These are phyloP conservation scores for Anniella stebbinsi DNA, from an alignment of 2,797 vertebrate species.

Conservation along the genomic window DNA sequence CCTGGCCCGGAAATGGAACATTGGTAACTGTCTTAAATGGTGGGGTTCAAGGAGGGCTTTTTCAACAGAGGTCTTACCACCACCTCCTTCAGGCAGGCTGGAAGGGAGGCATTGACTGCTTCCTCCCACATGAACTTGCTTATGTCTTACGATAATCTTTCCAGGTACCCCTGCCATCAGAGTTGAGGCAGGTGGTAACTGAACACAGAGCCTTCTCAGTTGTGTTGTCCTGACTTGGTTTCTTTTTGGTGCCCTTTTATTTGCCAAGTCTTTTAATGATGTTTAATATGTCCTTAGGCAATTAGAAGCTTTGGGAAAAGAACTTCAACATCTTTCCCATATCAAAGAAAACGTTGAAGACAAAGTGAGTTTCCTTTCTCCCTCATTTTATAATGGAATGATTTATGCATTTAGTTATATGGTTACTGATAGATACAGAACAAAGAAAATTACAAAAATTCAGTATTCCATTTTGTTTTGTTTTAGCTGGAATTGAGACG, in stretches of 20 bases:
- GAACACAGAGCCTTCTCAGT: background rate
- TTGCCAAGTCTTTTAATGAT: background rate
- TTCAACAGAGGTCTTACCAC: no score
- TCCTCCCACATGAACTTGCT: background rate
- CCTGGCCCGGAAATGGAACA: no score
- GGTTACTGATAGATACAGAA: background rate
- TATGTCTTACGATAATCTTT: background rate
- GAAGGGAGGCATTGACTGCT: no score
- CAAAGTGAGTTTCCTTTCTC: constrained; percentile 83
- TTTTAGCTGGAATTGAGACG: constrained; percentile 93
- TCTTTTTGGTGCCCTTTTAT: background rate
- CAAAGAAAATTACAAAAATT: background rate
- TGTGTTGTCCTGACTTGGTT: background rate
- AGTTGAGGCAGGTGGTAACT: background rate
- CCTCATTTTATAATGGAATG: background rate
- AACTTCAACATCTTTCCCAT: constrained; percentile 93
- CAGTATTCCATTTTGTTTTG: constrained; percentile 33
- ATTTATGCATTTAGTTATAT: background rate
- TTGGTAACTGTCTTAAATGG: background rate
- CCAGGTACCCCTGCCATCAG: background rate
- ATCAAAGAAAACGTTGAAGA: constrained; percentile 98
- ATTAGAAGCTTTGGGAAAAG: constrained; percentile 95
- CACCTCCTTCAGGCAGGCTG: no score
- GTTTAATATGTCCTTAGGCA: constrained; percentile 81
- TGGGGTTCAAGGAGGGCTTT: no score